Percentiles rank a stretch among this genome's conserved stretches.
Conservation (phyloP, 2,888 invertebrate species). For the Norana najaformis region DNA sequence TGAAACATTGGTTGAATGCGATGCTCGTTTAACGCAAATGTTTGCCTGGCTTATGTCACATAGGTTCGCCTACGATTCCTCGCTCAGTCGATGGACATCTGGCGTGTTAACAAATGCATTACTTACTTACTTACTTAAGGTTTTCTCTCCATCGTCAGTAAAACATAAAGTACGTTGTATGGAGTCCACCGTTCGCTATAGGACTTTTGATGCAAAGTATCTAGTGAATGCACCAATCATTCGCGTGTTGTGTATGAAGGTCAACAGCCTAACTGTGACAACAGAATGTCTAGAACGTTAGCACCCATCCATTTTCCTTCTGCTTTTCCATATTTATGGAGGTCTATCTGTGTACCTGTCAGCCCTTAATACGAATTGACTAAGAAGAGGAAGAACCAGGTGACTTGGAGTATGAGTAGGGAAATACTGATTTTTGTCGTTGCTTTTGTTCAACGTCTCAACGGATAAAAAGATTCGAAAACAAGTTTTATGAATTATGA, state of each 20-base stretch:
- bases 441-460: background rate
- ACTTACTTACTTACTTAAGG: too few species aligned
- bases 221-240: background rate
- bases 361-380: background rate
- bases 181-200: background rate
- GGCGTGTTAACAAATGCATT: too few species aligned
- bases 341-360: background rate
- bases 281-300: too few species aligned
- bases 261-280: background rate
- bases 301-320: too few species aligned
- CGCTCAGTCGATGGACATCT: too few species aligned
- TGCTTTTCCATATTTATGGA: background rate
- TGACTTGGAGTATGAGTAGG: background rate
- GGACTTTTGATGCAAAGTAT: too few species aligned
- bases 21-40: background rate
- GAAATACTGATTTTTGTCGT: background rate
- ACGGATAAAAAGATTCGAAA: background rate
- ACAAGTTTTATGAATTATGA: too few species aligned
- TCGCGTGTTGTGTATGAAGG: background rate
- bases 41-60: background rate
- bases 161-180: too few species aligned
- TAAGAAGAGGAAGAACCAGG: background rate
- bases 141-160: background rate
- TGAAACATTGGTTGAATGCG: background rate
- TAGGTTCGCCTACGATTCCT: too few species aligned